phyloP scores from a whole-genome alignment of 2,888 invertebrate genomes.

The Phalangium opilio region DNA sequence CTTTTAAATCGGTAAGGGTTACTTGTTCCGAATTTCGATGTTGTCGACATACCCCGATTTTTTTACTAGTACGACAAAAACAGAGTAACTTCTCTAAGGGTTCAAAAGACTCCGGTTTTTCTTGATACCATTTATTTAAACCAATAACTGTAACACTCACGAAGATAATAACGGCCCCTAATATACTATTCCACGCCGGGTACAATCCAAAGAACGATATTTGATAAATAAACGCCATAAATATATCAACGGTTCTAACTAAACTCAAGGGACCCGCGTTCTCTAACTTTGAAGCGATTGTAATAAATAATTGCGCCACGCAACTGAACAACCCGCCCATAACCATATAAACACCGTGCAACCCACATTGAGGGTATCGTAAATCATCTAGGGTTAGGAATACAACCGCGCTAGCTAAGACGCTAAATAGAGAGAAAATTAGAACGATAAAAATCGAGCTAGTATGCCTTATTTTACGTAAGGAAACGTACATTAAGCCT shows the following conservation, averaged over 20 bases:
- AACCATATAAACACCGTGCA: conserved; percentile 3
- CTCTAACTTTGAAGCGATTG: conserved; percentile 10
- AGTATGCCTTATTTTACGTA: conserved; percentile 7
- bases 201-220: conserved; percentile 6
- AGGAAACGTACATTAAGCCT: conserved; percentile 7
- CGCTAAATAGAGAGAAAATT: background rate
- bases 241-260: conserved; percentile 8
- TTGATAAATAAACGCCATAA: conserved; percentile 13
- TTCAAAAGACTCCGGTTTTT: no score
- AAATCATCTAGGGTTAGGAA: conserved; percentile 3
- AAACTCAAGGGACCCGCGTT: conserved; percentile 11
- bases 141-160: conserved; percentile 6
- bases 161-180: conserved; percentile 9
- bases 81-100: no score
- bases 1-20: no score
- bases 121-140: conserved; percentile 4
- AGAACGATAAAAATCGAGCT: conserved; percentile 4
- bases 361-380: conserved; percentile 1
- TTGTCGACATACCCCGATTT: no score
- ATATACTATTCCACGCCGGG: conserved; percentile 2
- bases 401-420: conserved; percentile 1
- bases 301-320: conserved; percentile 9
- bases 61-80: no score
- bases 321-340: conserved; percentile 3
- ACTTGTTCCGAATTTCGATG: no score